Evolutionary conservation across 1,140 invertebrate species (phyloP), one percentile per base, ranked within the genome.

Genomic region (Neuroterus valhalla): DNA sequence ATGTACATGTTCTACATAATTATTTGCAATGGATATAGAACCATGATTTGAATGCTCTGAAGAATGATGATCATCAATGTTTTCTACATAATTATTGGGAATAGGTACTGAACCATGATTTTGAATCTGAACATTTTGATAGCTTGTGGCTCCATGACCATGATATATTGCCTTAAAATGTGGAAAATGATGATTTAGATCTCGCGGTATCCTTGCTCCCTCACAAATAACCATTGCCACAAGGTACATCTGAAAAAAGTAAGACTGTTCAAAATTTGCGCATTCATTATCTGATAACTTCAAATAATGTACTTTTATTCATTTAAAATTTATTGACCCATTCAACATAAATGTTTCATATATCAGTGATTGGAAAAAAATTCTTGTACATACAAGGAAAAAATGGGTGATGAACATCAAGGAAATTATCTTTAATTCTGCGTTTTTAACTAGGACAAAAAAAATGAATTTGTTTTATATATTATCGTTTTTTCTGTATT

Each of bases 71-170:
- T 78, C 70, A 44, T 45, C n/a, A 77, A 68, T 68, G 38, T 79
- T 73, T 67, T 78, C 74, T n/a, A 76, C 75, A 5, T 79, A 79
- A 67, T 85, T 68, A 44, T 70, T 77, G 0, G 82, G 76, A 68
- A 86, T 68, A 55, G 81, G 74, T 19, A 84, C 71, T 21, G 78
- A 78, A n/a, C 70, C 76, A 23, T 82, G 81, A 74, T 82, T 83
- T 66, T 87, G 72, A 15, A 84, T 69, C 19, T 84, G 71, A 17
- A 85, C 82, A 26, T 84, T 85, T 70, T 86, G 86, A 78, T 88
- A 88, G 77, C 86, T 87, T 44, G 83, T 85, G 26, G 87, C 86
- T 46, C 86, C 85, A 23, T 85, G 81, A 2, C 85, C 83, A 52
- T 86, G 87, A 81, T 88, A 80, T 46, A 86, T 75, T 4, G 82